Evolutionary conservation across 2,113 vertebrate genomes (phyloP), one percentile per base, ranked within the genome.

Genomic region (Calyptomena viridis): DNA sequence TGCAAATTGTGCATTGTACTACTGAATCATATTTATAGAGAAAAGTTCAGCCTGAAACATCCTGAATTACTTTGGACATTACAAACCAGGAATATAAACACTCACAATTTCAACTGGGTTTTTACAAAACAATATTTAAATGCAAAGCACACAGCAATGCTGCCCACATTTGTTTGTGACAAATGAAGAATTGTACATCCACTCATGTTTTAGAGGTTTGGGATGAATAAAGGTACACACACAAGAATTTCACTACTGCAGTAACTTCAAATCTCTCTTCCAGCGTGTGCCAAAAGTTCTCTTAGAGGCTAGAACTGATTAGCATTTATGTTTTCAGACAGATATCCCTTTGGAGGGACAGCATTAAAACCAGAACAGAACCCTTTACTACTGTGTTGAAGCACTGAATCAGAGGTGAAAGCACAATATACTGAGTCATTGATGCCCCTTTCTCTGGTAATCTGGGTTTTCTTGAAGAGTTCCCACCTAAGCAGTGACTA

Each of bases 331-430:
- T 56, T 87, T 87, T 78, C 14, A 81, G 71, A 60, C 22, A 87
- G 20, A 72, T 14, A 52, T 14, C 12, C 28, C 53, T 77, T 52
- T 2, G 3, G 52, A 84, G 78, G 11, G 39, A 52, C 37, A 31
- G 62, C 47, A 72, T 72, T 40, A 78, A n/a, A 73, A 68, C 75
- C 47, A 75, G 63, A 93, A 77, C 21, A 79, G 31, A 94, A 56
- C 6, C 28, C 56, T 69, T 62, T 53, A 82, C 35, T 78, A 64
- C n/a, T 28, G 14, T 10, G 12, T 14, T 76, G 49, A 81, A 78
- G n/a, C n/a, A 91, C 58, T 76, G 66, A 94, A 89, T 84, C 84
- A 94, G 49, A 93, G 62, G 47, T 53, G 67, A 93, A 93, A 86
- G 69, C 4, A 6, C 37, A 87, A 52, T 21, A 66, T 25, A 39